Evolutionary conservation across 1,140 invertebrate genomes (phyloP), one percentile per base, ranked within the genome.

Genomic region (Drosophila varians): DNA sequence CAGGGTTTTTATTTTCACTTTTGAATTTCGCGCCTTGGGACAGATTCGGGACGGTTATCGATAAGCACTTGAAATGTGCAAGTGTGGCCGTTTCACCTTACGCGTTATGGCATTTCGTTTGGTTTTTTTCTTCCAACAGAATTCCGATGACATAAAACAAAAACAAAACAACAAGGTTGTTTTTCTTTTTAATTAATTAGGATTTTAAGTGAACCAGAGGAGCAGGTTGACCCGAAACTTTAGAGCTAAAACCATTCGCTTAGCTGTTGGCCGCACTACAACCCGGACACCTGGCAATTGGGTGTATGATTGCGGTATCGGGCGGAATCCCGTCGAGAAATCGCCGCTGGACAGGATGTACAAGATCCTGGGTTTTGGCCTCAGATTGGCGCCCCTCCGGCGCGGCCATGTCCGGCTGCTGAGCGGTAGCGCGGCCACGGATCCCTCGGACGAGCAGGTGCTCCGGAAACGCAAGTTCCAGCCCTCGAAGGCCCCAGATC

Each of bases 401-500:
- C 3, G 28, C 9, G 11, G 12, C 36, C 14, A 38, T 38, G 14
- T 12, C 36, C 9, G 28, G 1, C 4, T 31, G 28, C 2, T 31
- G 43, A 38, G 36, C 12, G 36, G 36, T 1, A 16, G n/a, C 8
- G 36, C n/a, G 14, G 12, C 43, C 12, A 23, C 48, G n/a, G 12
- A 72, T 43, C 12, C 76, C 1, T 40, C 82, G 1, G 79, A 77
- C 3, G 84, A 88, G 25, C 75, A 64, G 18, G 65, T 84, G 21
- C 49, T 90, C 9, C 71, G 89, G 4, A 90, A 90, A 31, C 66
- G 89, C 3, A 84, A 88, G 40, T 90, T 90, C 19, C 47, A 74
- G 49, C 89, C 89, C n/a, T 82, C 77, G 2, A 60, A 83, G 25
- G 64, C 87, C 1, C 46, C 62, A 2, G 58, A 73, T 21, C 66